These are phyloP conservation scores for Piprites chloris DNA, from an alignment of 2,113 vertebrate species.

Conservation along the genomic window DNA sequence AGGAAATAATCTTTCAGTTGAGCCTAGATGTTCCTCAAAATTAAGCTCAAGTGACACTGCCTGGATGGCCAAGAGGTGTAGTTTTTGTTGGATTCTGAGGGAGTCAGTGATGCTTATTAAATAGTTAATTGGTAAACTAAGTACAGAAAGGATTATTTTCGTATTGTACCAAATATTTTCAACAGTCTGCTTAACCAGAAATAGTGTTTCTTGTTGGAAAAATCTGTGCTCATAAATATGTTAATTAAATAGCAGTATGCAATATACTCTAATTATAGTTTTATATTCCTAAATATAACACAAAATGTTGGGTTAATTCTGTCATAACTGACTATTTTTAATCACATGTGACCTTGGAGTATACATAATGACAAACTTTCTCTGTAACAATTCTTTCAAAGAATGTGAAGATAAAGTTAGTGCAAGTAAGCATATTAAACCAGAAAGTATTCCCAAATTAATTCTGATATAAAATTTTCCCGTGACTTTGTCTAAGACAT, in stretches of 20 bases:
- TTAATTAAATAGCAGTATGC: neutral
- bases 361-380: neutral
- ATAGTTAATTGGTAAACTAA: neutral
- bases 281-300: neutral
- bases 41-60: neutral
- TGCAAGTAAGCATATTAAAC: neutral
- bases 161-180: neutral
- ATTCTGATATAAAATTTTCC: neutral
- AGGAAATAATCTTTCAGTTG: neutral
- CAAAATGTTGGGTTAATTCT: neutral
- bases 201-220: neutral
- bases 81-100: neutral
- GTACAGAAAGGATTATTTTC: neutral
- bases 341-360: neutral
- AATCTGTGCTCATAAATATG: neutral
- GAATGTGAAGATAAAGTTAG: neutral
- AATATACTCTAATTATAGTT: neutral
- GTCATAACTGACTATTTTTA: neutral
- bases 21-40: neutral
- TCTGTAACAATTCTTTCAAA: neutral
- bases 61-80: neutral
- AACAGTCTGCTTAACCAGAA: neutral
- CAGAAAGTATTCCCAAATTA: neutral
- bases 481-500: neutral
- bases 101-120: neutral